Evolutionary conservation across 2,888 invertebrate species (phyloP).

Genomic region (Tetragonisca angustula): DNA sequence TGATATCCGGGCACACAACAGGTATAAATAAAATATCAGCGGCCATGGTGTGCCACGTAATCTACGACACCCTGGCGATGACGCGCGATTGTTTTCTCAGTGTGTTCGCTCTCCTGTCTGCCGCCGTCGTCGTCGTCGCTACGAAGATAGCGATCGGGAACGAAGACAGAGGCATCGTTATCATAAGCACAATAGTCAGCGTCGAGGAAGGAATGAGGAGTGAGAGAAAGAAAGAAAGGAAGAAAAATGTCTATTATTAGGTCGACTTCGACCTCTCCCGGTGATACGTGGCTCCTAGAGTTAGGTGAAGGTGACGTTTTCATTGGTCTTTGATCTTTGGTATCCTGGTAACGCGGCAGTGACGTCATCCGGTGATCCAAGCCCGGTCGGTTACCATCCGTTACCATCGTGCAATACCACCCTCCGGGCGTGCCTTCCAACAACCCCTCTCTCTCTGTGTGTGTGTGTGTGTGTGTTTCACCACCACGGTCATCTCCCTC

Average conservation of each 20-base stretch:
- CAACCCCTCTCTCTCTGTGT: neutral
- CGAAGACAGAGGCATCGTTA: conserved; percentile 42
- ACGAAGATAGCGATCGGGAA: conserved; percentile 36
- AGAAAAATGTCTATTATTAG: conserved; percentile 44
- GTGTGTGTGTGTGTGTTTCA: conserved; percentile 19
- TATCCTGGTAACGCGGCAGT: conserved; percentile 70
- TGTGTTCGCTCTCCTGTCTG: neutral
- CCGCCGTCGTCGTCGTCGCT: neutral
- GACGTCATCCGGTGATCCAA: conserved; percentile 72
- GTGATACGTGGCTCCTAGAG: neutral
- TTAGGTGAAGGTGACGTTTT: conserved; percentile 56
- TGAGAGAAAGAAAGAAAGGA: neutral
- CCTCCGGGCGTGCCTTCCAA: conserved; percentile 61
- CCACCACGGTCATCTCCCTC: conserved; percentile 60
- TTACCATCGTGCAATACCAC: conserved; percentile 64
- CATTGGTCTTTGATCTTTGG: conserved; percentile 68
- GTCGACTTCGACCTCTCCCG: conserved; percentile 33
- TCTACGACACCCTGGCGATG: conserved; percentile 32
- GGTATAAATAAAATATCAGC: conserved; percentile 58
- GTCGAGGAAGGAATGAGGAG: neutral
- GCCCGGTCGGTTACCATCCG: conserved; percentile 66
- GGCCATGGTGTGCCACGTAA: conserved; percentile 17
- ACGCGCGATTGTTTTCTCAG: neutral
- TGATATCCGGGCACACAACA: conserved; percentile 1
- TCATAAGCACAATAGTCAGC: conserved; percentile 46